phyloP scores from a whole-genome alignment of 2,113 vertebrate species.

The Lophotis ruficrista region DNA sequence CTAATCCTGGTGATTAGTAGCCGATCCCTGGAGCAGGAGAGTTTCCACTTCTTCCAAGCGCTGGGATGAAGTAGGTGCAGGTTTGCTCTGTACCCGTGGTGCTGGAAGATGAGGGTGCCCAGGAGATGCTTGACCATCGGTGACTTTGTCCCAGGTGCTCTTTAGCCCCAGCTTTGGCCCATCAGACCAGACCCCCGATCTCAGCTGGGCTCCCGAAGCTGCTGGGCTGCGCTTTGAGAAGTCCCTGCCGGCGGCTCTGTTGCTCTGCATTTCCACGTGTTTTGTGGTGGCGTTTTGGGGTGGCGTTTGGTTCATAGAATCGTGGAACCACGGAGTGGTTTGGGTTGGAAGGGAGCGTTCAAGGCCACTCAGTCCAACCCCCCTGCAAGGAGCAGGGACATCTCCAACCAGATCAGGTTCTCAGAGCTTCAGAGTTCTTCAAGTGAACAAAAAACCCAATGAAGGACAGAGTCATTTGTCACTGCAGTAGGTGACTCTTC shows the following conservation, averaged over 20 bases:
- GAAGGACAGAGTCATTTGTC: background rate
- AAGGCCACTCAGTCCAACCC: no score
- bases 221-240: background rate
- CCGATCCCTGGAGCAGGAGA: background rate
- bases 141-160: background rate
- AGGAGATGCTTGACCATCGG: background rate
- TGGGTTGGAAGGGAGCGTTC: no score
- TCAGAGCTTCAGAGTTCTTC: background rate
- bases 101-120: background rate
- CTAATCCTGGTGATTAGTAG: background rate
- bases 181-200: background rate
- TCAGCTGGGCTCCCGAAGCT: background rate
- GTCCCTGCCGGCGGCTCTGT: background rate
- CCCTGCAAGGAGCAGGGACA: no score
- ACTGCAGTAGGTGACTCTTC: background rate
- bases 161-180: background rate
- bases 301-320: no score
- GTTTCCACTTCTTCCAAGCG: background rate
- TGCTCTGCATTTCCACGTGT: rapidly evolving
- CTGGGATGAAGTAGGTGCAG: background rate
- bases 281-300: background rate
- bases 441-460: background rate
- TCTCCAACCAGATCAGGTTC: no score
- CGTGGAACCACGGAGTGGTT: no score
- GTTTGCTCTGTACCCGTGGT: background rate